Evolutionary conservation across 2,888 invertebrate species (phyloP).

Genomic region (Xestia rhomboidea): DNA sequence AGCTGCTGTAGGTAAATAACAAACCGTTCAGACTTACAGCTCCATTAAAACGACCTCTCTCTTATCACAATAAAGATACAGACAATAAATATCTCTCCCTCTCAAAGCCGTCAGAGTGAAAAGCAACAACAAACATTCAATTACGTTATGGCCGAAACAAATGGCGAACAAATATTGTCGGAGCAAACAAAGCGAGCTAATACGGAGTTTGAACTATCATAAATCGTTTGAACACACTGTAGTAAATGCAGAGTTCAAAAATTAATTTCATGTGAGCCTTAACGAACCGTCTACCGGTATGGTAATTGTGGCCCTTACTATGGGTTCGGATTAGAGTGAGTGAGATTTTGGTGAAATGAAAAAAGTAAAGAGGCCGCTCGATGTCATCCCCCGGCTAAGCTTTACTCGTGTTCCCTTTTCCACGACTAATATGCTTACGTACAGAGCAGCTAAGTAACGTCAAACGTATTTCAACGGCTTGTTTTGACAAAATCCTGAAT

Average conservation of each 20-base stretch:
- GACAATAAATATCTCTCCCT: conserved; percentile 5
- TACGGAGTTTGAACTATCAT: conserved; percentile 51
- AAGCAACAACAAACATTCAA: conserved; percentile 25
- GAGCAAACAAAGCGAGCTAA: conserved; percentile 23
- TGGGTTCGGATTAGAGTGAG: not conserved
- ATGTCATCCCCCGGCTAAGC: not conserved
- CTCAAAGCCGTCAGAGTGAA: conserved; percentile 10
- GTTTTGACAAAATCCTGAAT: not conserved
- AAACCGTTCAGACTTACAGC: not conserved
- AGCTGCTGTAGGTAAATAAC: not conserved
- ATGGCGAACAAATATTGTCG: conserved; percentile 40
- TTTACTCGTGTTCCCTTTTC: not conserved
- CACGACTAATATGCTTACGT: not conserved
- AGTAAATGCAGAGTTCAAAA: conserved; percentile 57
- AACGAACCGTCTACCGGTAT: conserved; percentile 44
- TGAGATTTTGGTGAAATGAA: not conserved
- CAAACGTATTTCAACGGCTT: not conserved
- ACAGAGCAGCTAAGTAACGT: not conserved
- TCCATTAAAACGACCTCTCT: not conserved
- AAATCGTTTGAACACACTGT: conserved; percentile 44
- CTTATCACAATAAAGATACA: not conserved
- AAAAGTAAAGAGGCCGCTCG: not conserved
- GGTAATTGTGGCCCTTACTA: conserved; percentile 49
- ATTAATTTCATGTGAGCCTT: conserved; percentile 60
- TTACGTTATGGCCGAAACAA: conserved; percentile 32